Percentiles rank a stretch among this genome's conserved stretches.
These are phyloP conservation scores for Cavia porcellus DNA, from an alignment of 2,113 vertebrate genomes.

Conservation along the genomic window DNA sequence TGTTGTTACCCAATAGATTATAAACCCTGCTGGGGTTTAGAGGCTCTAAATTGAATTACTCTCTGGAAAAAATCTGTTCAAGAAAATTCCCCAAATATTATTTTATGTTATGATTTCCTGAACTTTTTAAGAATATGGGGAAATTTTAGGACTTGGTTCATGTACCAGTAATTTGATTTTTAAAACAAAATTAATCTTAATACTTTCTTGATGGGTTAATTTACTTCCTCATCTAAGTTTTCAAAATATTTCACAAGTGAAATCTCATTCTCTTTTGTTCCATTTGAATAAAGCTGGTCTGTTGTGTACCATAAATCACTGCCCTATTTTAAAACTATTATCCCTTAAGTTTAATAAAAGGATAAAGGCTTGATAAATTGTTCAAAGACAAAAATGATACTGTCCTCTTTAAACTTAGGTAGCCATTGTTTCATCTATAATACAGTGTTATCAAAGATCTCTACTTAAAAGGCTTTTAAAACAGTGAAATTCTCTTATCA, in stretches of 20 bases:
- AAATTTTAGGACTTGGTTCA: not conserved
- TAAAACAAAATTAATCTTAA: not conserved
- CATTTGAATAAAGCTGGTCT: not conserved
- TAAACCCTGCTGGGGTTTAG: not conserved
- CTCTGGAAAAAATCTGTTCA: not conserved
- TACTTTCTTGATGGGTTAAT: not conserved
- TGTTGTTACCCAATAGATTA: not conserved
- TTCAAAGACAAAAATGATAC: not conserved
- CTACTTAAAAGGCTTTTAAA: not conserved
- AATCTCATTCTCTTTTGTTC: not conserved
- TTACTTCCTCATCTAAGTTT: not conserved
- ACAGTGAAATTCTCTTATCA: not conserved
- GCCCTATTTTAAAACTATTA: conserved; percentile 29
- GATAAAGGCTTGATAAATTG: conserved; percentile 4
- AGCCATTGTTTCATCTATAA: conserved; percentile 5
- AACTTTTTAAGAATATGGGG: not conserved
- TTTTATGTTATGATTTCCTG: not conserved
- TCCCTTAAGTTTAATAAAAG: conserved; percentile 4
- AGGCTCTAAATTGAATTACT: not conserved
- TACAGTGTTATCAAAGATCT: not conserved
- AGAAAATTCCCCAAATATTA: not conserved
- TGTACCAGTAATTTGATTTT: not conserved
- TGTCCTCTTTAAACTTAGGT: not conserved
- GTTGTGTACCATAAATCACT: not conserved
- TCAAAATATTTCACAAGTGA: not conserved